A percentile compares a stretch with the other conserved stretches of the same genome.
Evolutionary conservation across 2,888 invertebrate genomes (phyloP).

Genomic region (Papilio protenor): DNA sequence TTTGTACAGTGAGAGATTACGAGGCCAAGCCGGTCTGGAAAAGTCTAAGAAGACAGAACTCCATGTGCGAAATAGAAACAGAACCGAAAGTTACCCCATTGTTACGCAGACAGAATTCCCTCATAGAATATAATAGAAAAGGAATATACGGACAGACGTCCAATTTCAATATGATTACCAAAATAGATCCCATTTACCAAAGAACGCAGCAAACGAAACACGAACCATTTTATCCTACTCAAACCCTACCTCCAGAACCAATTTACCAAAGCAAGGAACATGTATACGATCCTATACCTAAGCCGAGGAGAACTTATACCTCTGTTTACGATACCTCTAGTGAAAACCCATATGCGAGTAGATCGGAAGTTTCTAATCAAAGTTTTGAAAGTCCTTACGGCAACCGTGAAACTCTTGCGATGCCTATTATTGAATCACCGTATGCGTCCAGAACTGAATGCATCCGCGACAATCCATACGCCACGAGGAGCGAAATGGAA

Average conservation of each 20-base stretch:
- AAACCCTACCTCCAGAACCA: constrained; percentile 82
- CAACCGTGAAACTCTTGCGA: constrained; percentile 71
- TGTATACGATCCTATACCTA: constrained; percentile 81
- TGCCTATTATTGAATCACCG: constrained; percentile 73
- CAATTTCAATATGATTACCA: constrained; percentile 83
- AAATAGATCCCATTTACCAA: constrained; percentile 84
- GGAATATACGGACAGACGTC: constrained; percentile 77
- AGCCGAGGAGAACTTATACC: constrained; percentile 80
- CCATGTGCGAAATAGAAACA: constrained; percentile 82
- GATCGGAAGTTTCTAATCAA: constrained; percentile 75
- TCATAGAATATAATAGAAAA: constrained; percentile 81
- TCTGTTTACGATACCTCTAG: constrained; percentile 77
- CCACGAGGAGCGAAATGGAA: constrained; percentile 56
- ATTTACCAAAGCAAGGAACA: constrained; percentile 82
- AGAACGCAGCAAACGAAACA: constrained; percentile 80
- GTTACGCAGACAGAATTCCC: constrained; percentile 81
- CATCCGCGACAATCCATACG: constrained; percentile 56
- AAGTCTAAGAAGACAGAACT: constrained; percentile 75
- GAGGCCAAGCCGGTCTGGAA: constrained; percentile 75
- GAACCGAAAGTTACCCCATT: constrained; percentile 83
- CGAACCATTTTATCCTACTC: constrained; percentile 80
- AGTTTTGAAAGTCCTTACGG: constrained; percentile 78
- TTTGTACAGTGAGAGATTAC: constrained; percentile 78
- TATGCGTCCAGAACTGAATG: constrained; percentile 65
- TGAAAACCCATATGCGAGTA: constrained; percentile 74